Base-by-base conservation (phyloP, 2,888 invertebrate genomes). In the Cyrtodaria siliqua region DNA sequence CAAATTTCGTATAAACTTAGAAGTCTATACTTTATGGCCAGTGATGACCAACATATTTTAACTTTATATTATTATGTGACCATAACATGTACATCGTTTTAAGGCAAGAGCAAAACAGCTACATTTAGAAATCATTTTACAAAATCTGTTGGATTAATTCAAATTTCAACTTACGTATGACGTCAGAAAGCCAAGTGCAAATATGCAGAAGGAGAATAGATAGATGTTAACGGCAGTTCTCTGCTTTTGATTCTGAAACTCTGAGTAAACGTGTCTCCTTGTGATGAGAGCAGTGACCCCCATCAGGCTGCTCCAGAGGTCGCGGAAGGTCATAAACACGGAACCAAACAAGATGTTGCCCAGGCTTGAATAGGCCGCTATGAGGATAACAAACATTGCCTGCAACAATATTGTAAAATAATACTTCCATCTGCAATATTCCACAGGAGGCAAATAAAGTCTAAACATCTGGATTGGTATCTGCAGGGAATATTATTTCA, bases 121-220 rank as follows among this genome's bases (percentile, higher is more conserved):
- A n/a, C n/a, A n/a, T n/a, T n/a, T n/a, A n/a, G n/a, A n/a, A n/a
- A n/a, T n/a, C n/a, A n/a, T n/a, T n/a, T n/a, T n/a, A n/a, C n/a
- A n/a, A n/a, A n/a, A n/a, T n/a, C n/a, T n/a, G n/a, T n/a, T n/a
- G n/a, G n/a, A n/a, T n/a, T n/a, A n/a, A n/a, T n/a, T n/a, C n/a
- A n/a, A 18, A 20, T 1, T 16, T 9, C 26, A 26, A 89, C 91
- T 91, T 85, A 92, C 92, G 81, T 92, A 92, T n/a, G 87, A 79
- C 0, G 86, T 82, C 33, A 91, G 80, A n/a, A 90, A 78, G 33
- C 90, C 91, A 23, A 85, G 73, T 1, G 79, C 88, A 66, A 91
- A 86, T n/a, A 90, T 79, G 18, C 84, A 69, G 72, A 87, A 87
- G 49, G 84, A 80, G 49, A 90, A 71, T 4, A 91, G 55, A 64